A percentile compares a stretch with the other conserved stretches of the same genome.
Conservation (phyloP, 2,888 invertebrate genomes). For the Caenorhabditis zanzibari region DNA sequence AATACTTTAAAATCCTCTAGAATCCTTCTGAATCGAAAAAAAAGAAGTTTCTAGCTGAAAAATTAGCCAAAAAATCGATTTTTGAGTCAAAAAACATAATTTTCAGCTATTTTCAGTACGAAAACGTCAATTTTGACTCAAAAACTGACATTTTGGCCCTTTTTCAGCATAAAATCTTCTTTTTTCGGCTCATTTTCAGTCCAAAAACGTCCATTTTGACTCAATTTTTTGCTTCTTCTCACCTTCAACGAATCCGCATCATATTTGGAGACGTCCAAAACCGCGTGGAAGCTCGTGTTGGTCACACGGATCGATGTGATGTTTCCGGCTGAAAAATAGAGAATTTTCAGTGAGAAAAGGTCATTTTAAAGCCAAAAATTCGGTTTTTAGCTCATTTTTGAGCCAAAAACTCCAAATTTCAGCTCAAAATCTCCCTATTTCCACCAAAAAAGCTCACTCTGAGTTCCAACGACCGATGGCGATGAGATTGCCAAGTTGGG, state of each 20-base stretch:
- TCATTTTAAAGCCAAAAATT: not conserved
- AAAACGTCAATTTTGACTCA: no score
- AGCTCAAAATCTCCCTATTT: not conserved
- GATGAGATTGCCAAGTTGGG: slow-evolving; percentile 56
- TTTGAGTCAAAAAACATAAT: no score
- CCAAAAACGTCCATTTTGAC: no score
- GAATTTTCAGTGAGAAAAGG: not conserved
- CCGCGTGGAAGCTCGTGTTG: slow-evolving; percentile 78
- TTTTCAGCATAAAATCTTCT: no score
- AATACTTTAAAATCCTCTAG: no score
- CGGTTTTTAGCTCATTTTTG: not conserved
- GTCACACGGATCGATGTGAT: slow-evolving; percentile 73
- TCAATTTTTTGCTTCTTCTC: not conserved
- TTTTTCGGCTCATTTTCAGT: no score
- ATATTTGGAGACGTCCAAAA: slow-evolving; percentile 78
- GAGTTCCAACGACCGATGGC: slow-evolving; percentile 50
- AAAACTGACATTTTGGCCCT: no score
- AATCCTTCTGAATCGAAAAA: no score
- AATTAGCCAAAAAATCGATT: no score
- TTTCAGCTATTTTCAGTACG: no score
- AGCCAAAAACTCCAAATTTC: not conserved
- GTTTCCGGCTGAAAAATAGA: slow-evolving; percentile 45
- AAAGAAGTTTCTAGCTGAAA: no score
- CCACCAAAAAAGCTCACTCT: slow-evolving; percentile 14
- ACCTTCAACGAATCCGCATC: slow-evolving; percentile 81